A percentile compares a stretch with the other conserved stretches of the same genome.
Evolutionary conservation across 2,888 invertebrate genomes (phyloP).

Genomic region (Agriopis leucophaearia): DNA sequence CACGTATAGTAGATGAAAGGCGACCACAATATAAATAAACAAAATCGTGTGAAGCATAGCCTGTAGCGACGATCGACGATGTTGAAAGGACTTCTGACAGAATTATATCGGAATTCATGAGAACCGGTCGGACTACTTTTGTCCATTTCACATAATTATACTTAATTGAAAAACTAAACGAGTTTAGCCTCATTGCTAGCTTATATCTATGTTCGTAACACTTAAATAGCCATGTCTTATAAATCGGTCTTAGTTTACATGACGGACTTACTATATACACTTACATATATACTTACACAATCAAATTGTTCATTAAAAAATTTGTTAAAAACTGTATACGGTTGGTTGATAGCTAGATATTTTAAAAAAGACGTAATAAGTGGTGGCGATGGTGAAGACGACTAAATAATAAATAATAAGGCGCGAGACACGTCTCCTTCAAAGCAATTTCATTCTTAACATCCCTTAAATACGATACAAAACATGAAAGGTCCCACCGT

Average conservation of each 20-base stretch:
- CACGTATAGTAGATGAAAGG: slow-evolving; percentile 85
- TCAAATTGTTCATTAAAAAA: too few relatives aligned
- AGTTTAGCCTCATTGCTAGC: background rate
- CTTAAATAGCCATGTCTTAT: background rate
- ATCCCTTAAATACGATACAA: too few relatives aligned
- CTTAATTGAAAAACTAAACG: slow-evolving; percentile 25
- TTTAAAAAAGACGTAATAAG: too few relatives aligned
- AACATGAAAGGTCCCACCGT: too few relatives aligned
- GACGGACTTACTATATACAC: too few relatives aligned
- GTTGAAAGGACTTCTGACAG: slow-evolving; percentile 72
- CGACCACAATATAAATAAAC: slow-evolving; percentile 83
- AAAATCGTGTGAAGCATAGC: slow-evolving; percentile 73
- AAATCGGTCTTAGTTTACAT: background rate
- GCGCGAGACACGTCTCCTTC: too few relatives aligned
- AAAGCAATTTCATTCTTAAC: too few relatives aligned
- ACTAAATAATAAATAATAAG: too few relatives aligned
- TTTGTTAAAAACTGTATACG: too few relatives aligned
- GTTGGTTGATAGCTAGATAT: too few relatives aligned
- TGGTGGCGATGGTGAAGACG: too few relatives aligned
- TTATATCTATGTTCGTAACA: background rate
- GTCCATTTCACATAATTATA: slow-evolving; percentile 25
- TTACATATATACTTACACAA: too few relatives aligned
- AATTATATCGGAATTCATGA: slow-evolving; percentile 74
- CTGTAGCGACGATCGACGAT: slow-evolving; percentile 66
- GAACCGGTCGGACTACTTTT: slow-evolving; percentile 50